Evolutionary conservation across 1,140 invertebrate genomes (phyloP).

Genomic region (Macrosteles quadrilineatus): DNA sequence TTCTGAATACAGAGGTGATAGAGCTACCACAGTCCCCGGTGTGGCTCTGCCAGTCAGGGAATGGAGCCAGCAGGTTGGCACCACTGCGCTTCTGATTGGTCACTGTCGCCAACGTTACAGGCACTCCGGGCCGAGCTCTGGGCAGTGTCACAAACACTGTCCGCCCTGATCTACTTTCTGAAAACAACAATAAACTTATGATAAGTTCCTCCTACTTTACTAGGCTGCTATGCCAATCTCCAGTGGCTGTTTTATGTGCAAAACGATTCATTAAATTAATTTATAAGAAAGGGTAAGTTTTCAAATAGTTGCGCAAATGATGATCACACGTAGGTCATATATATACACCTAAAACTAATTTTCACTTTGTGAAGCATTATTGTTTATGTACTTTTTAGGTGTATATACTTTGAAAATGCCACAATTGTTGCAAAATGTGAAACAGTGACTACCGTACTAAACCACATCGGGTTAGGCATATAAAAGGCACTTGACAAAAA

Average conservation of each 20-base stretch:
- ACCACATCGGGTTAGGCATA: too few relatives aligned
- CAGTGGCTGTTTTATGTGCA: neutral
- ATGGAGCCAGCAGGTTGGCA: constrained; percentile 40
- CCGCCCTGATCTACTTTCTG: neutral
- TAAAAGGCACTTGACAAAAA: too few relatives aligned
- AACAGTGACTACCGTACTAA: too few relatives aligned
- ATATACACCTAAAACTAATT: neutral
- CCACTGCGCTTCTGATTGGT: constrained; percentile 25
- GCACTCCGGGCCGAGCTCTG: constrained; percentile 39
- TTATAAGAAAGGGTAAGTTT: neutral
- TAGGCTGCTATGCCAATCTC: neutral
- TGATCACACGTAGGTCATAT: neutral
- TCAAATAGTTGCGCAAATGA: neutral
- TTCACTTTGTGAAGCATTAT: too few relatives aligned
- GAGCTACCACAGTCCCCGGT: constrained; percentile 38
- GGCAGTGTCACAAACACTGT: constrained; percentile 44
- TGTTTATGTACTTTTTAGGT: too few relatives aligned
- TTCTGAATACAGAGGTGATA: constrained; percentile 44
- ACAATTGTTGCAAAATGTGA: too few relatives aligned
- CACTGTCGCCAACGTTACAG: constrained; percentile 42
- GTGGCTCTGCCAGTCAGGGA: constrained; percentile 43
- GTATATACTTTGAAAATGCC: too few relatives aligned
- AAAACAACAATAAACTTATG: neutral
- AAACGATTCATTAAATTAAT: too few relatives aligned
- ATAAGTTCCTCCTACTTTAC: neutral